These are phyloP conservation scores for Rhinella marina DNA, from an alignment of 2,797 vertebrate genomes.

Conservation along the genomic window DNA sequence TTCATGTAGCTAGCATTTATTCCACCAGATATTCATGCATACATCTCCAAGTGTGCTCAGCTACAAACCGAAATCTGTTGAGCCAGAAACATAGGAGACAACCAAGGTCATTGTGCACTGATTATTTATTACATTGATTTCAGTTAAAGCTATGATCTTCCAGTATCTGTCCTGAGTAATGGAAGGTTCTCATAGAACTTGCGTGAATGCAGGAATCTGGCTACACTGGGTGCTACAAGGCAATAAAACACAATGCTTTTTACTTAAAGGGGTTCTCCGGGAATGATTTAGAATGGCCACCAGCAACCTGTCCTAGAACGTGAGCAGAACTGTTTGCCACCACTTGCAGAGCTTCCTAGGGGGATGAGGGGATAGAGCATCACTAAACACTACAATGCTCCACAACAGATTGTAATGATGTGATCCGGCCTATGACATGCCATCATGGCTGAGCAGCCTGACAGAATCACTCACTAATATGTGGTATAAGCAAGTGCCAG, in stretches of 20 bases:
- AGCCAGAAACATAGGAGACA: constrained; percentile 21
- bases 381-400: too few species aligned
- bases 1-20: not conserved
- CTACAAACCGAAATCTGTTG: not conserved
- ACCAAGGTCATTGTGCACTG: constrained; percentile 34
- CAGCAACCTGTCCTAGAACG: too few species aligned
- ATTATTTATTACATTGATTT: constrained; percentile 54
- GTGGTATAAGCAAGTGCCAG: too few species aligned
- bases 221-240: not conserved
- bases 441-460: too few species aligned
- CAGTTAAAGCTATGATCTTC: constrained; percentile 38
- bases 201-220: not conserved
- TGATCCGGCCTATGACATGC: too few species aligned
- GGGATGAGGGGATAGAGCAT: too few species aligned
- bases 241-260: not conserved
- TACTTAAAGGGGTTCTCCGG: not conserved
- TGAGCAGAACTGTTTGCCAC: too few species aligned
- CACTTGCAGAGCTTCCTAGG: too few species aligned
- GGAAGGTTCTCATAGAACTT: not conserved
- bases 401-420: too few species aligned
- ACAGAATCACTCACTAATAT: too few species aligned
- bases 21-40: not conserved
- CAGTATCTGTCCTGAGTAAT: not conserved
- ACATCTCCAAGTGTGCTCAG: not conserved
- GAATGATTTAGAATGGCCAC: too few species aligned